Conservation (phyloP, 1,140 invertebrate species). For the Diplogasteroides magnus region DNA sequence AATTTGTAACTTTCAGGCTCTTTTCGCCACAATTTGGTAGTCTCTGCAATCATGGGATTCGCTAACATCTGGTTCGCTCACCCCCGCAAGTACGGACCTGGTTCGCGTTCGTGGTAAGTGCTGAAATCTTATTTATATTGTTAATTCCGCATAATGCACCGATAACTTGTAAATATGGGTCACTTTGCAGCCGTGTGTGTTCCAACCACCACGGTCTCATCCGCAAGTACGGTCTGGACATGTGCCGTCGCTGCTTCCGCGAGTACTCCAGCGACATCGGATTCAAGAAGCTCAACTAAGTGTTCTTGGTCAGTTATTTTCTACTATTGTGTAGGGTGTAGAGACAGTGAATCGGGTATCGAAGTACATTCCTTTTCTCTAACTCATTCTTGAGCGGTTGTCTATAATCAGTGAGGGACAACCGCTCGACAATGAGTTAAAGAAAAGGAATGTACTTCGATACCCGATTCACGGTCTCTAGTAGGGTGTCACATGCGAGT, state of each 20-base stretch:
- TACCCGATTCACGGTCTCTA: too few species aligned
- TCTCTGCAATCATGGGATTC: conserved; percentile 87
- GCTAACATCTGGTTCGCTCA: conserved; percentile 93
- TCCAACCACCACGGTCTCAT: conserved; percentile 93
- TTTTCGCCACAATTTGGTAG: too few species aligned
- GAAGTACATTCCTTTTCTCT: too few species aligned
- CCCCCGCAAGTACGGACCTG: conserved; percentile 90
- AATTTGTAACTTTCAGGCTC: too few species aligned
- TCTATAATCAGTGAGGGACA: too few species aligned
- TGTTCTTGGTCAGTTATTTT: not conserved
- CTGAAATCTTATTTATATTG: not conserved
- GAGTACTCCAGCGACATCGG: conserved; percentile 97
- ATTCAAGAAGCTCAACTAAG: conserved; percentile 77
- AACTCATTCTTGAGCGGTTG: too few species aligned
- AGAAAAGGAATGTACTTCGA: too few species aligned
- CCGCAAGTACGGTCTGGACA: conserved; percentile 91
- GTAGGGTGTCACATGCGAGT: too few species aligned
- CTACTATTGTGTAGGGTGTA: not conserved
- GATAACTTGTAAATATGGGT: not conserved
- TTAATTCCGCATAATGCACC: not conserved
- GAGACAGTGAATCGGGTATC: too few species aligned
- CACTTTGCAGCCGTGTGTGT: conserved; percentile 79
- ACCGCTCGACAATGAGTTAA: too few species aligned
- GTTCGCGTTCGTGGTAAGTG: conserved; percentile 83
- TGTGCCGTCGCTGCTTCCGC: conserved; percentile 97